Evolutionary conservation across 2,113 vertebrate genomes (phyloP).

Genomic region (Cyanistes caeruleus): DNA sequence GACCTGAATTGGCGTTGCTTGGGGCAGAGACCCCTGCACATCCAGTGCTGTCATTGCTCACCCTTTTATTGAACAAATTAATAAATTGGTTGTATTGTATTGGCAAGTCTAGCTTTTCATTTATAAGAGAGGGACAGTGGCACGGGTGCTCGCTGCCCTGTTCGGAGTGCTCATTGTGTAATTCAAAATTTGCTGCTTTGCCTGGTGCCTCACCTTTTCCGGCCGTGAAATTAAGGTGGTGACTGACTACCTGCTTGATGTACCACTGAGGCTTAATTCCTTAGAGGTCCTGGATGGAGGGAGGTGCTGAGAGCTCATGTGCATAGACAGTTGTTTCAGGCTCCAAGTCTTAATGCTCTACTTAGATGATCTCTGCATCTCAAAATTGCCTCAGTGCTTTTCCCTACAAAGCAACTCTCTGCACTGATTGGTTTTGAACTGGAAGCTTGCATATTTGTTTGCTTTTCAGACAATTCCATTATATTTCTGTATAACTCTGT

Average conservation of each 20-base stretch:
- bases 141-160: neutral
- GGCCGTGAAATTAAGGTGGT: neutral
- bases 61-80: too few relatives aligned
- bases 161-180: rapidly evolving
- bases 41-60: too few relatives aligned
- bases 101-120: too few relatives aligned
- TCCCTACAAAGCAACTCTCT: neutral
- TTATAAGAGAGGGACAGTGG: neutral
- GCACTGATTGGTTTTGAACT: neutral
- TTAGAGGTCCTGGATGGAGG: neutral
- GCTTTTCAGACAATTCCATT: constrained; percentile 4
- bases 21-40: too few relatives aligned
- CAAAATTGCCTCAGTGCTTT: neutral
- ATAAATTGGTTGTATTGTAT: too few relatives aligned
- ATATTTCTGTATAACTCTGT: neutral
- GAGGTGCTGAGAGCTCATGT: rapidly evolving
- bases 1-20: too few relatives aligned
- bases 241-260: neutral
- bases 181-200: rapidly evolving
- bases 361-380: neutral
- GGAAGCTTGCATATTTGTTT: constrained; percentile 26
- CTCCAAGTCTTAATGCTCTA: neutral
- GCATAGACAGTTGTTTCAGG: neutral
- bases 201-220: neutral
- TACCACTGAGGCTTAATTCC: neutral